Percentiles rank a stretch among this genome's conserved stretches.
Conservation (phyloP, 2,113 vertebrate species). For the Manacus vitellinus region DNA sequence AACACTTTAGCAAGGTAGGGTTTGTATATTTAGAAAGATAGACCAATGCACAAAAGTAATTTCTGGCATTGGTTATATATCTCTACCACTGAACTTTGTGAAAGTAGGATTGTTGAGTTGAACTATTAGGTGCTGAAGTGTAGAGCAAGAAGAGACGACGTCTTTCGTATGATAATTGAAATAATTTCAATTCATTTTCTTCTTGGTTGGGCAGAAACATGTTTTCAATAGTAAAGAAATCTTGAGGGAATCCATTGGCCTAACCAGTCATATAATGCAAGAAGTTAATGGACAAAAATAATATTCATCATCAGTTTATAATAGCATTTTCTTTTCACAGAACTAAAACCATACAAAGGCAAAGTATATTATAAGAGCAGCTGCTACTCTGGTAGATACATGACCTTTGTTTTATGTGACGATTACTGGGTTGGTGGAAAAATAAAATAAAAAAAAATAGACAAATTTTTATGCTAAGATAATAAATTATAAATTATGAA, state of each 20-base stretch:
- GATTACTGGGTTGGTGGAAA: conserved; percentile 64
- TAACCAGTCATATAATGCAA: conserved; percentile 67
- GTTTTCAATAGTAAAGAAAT: conserved; percentile 75
- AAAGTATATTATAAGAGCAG: conserved; percentile 12
- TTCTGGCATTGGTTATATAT: conserved; percentile 24
- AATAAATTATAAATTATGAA: conserved; percentile 83
- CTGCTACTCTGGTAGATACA: neutral
- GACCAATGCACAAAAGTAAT: neutral
- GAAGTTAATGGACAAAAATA: conserved; percentile 80
- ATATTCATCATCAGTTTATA: conserved; percentile 76
- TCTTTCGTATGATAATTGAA: conserved; percentile 77
- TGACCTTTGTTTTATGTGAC: conserved; percentile 71
- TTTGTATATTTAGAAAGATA: neutral
- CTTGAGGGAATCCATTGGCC: conserved; percentile 78
- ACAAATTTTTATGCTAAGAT: conserved; percentile 76
- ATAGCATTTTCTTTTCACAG: conserved; percentile 62
- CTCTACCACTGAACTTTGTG: conserved; percentile 40
- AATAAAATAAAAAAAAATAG: conserved; percentile 68
- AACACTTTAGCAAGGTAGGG: conserved; percentile 7
- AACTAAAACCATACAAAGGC: conserved; percentile 42
- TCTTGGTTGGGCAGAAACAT: conserved; percentile 72
- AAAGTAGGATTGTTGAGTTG: conserved; percentile 49
- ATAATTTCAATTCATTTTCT: conserved; percentile 77
- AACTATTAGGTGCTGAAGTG: conserved; percentile 60
- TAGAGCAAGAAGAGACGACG: conserved; percentile 6